Evolutionary conservation across 2,113 vertebrate genomes (phyloP).

Genomic region (Zosterops pallidus): DNA sequence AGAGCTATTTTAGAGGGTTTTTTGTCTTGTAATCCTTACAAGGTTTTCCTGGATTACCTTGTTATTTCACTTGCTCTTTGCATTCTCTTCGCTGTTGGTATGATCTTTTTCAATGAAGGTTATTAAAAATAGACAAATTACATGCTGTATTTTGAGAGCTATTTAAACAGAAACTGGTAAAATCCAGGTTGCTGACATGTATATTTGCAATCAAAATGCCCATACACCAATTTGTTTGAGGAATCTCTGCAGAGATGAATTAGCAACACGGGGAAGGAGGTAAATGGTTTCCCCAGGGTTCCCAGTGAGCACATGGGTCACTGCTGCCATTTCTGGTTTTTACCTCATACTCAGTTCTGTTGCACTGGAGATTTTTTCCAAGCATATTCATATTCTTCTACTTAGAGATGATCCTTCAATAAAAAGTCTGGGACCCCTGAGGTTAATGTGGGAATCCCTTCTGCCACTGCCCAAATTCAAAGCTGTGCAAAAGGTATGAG

Average conservation of each 20-base stretch:
- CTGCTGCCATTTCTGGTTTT: not conserved
- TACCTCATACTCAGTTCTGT: not conserved
- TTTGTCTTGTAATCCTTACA: not conserved
- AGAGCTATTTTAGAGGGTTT: not conserved
- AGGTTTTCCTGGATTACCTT: not conserved
- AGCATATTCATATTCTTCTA: not conserved
- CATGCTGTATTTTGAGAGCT: not conserved
- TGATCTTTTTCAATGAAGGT: not conserved
- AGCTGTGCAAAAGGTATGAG: not conserved
- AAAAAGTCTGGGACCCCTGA: not conserved
- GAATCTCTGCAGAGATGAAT: not conserved
- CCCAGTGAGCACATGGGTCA: not conserved
- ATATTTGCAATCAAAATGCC: not conserved
- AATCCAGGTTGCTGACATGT: not conserved
- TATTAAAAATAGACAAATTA: not conserved
- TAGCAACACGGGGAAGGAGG: not conserved
- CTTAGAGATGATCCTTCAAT: not conserved
- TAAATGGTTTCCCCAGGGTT: not conserved
- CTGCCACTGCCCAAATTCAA: not conserved
- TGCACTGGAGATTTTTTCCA: not conserved
- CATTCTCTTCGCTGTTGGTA: not conserved
- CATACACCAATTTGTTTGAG: not conserved
- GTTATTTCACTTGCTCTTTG: not conserved
- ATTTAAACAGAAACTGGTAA: not conserved
- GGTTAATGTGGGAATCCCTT: not conserved